Evolutionary conservation across 2,888 invertebrate genomes (phyloP).

Genomic region (Agonopterix alstromeriana): DNA sequence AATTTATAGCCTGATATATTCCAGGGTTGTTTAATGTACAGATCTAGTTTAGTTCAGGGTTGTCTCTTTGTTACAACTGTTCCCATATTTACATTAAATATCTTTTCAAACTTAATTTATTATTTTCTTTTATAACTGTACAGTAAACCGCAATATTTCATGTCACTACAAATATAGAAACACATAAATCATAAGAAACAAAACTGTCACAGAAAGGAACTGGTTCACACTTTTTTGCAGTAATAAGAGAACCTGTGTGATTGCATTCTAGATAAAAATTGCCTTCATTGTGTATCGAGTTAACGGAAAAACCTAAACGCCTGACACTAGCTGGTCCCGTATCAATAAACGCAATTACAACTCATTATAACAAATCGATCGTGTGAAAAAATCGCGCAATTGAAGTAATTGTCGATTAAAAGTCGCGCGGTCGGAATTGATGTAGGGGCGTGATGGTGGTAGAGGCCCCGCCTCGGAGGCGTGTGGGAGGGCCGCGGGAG

Average conservation of each 20-base stretch:
- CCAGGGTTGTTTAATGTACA: background rate
- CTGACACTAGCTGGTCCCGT: constrained; percentile 15
- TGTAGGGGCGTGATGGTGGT: constrained; percentile 31
- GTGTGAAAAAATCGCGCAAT: constrained; percentile 44
- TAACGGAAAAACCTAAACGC: constrained; percentile 19
- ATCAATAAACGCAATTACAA: constrained; percentile 64
- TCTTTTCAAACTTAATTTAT: too few species aligned
- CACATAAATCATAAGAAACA: too few species aligned
- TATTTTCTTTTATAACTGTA: too few species aligned
- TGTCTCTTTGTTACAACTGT: background rate
- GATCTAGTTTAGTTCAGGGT: background rate
- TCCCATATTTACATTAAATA: background rate
- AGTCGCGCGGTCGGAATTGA: constrained; percentile 30
- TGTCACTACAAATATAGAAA: too few species aligned
- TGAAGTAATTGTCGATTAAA: constrained; percentile 36
- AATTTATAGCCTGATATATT: constrained; percentile 39
- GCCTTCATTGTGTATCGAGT: constrained; percentile 18
- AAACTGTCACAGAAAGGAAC: too few species aligned
- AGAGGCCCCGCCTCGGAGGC: constrained; percentile 57
- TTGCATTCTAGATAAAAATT: constrained; percentile 10
- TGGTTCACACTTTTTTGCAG: too few species aligned
- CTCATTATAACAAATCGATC: constrained; percentile 61
- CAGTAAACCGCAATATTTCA: too few species aligned
- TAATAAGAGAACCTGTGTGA: too few species aligned
- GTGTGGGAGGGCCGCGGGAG: constrained; percentile 59